Conservation (phyloP, 2,888 invertebrate species). For the Drosophila percnosoma region DNA sequence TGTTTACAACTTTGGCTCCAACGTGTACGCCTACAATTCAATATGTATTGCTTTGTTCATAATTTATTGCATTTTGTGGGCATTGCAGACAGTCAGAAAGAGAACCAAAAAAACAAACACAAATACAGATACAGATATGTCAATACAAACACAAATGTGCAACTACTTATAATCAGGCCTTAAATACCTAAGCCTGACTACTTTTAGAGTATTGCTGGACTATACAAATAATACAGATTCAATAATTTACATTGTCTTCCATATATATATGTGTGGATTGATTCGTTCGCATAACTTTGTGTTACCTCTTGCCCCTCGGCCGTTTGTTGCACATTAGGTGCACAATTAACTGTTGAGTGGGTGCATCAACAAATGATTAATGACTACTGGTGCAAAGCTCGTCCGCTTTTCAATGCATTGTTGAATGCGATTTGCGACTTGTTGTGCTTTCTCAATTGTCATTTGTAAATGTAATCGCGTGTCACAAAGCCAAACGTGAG, state of each 20-base stretch:
- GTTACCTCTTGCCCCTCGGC: neutral
- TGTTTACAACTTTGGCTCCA: conserved; percentile 69
- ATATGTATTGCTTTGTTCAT: conserved; percentile 48
- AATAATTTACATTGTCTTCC: neutral
- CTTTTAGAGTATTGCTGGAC: conserved; percentile 19
- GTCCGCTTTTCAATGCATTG: conserved; percentile 41
- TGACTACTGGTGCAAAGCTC: conserved; percentile 41
- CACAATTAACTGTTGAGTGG: conserved; percentile 42
- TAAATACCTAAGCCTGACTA: conserved; percentile 46
- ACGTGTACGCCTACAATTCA: conserved; percentile 74
- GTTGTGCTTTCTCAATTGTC: conserved; percentile 41
- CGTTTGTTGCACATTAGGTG: conserved; percentile 7
- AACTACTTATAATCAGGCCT: conserved; percentile 45
- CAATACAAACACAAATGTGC: conserved; percentile 13
- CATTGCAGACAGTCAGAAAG: conserved; percentile 68
- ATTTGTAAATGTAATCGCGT: conserved; percentile 51
- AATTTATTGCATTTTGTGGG: conserved; percentile 79
- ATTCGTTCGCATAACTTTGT: neutral
- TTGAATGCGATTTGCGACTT: conserved; percentile 34
- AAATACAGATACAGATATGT: conserved; percentile 27
- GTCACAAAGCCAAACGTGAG: conserved; percentile 59
- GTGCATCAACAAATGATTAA: conserved; percentile 65
- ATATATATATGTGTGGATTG: neutral
- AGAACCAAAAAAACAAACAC: conserved; percentile 26
- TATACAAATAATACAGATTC: neutral